Conservation (phyloP, 2,888 invertebrate species). For the Caenorhabditis zanzibari region DNA sequence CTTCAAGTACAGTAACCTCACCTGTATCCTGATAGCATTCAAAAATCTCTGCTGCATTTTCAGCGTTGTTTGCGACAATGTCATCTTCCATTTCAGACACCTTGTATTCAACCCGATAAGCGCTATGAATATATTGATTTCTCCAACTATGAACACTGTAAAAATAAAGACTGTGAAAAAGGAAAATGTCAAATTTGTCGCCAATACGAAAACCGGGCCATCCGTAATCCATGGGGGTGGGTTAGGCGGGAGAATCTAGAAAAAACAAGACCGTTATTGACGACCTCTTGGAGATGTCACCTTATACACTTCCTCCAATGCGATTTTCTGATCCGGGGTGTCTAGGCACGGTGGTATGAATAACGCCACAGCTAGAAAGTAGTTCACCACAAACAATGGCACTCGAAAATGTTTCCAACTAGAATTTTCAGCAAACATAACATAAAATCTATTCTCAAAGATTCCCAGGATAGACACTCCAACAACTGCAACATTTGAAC, state of each 20-base stretch:
- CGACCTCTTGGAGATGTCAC: no score
- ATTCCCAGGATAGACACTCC: background rate
- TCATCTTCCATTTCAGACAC: background rate
- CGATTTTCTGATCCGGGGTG: background rate
- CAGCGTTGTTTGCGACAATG: background rate
- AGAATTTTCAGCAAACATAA: background rate
- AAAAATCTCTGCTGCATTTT: slow-evolving; percentile 8
- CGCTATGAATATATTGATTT: background rate
- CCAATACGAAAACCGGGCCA: background rate
- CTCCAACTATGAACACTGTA: background rate
- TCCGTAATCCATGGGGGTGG: background rate
- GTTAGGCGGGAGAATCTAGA: background rate
- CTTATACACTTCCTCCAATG: background rate
- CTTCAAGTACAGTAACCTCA: background rate
- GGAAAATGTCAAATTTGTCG: background rate
- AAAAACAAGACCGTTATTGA: background rate
- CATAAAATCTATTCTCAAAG: slow-evolving; percentile 1
- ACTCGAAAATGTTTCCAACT: background rate
- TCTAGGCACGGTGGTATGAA: background rate
- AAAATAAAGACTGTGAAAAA: background rate
- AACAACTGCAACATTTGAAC: background rate
- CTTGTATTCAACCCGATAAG: background rate
- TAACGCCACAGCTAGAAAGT: background rate
- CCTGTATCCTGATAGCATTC: slow-evolving; percentile 15
- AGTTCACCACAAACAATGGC: background rate